Percentiles rank a stretch among this genome's conserved stretches.
Evolutionary conservation across 2,888 invertebrate species (phyloP).

Genomic region (Thecocarcelia acutangulata): DNA sequence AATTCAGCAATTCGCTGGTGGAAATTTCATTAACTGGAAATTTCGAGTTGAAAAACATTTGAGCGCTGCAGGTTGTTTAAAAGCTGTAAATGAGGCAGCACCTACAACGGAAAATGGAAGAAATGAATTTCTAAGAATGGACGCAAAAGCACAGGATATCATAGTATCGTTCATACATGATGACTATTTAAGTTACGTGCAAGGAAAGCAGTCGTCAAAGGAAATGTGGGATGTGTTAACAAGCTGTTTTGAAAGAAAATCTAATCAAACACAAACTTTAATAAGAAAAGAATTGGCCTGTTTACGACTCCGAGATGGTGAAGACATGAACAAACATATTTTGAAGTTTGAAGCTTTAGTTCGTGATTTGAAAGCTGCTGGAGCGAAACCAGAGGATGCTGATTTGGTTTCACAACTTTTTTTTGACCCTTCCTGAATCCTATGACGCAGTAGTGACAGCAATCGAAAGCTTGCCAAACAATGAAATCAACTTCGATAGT

Average conservation of each 20-base stretch:
- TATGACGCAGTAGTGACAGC: too few species aligned
- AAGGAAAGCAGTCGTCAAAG: background rate
- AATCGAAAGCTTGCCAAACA: too few species aligned
- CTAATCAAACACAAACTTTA: slow-evolving; percentile 1
- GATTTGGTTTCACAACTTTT: too few species aligned
- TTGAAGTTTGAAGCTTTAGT: background rate
- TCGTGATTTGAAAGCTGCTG: too few species aligned
- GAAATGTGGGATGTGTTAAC: slow-evolving; percentile 1
- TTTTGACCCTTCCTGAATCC: too few species aligned
- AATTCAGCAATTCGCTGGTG: background rate
- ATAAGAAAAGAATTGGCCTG: background rate
- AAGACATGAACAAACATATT: background rate
- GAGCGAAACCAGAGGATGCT: too few species aligned
- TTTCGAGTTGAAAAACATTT: background rate
- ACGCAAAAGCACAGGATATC: too few species aligned
- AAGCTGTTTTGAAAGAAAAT: slow-evolving; percentile 2
- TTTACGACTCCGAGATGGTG: background rate
- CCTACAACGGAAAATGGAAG: background rate
- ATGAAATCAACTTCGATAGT: background rate
- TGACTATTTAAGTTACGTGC: background rate
- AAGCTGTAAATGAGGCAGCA: background rate
- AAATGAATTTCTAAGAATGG: too few species aligned
- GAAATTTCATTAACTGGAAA: slow-evolving; percentile 7
- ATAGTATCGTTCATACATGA: slow-evolving; percentile 4
- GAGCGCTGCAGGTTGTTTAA: background rate